Evolutionary conservation across 2,888 invertebrate genomes (phyloP).

Genomic region (Tupiocoris notatus): DNA sequence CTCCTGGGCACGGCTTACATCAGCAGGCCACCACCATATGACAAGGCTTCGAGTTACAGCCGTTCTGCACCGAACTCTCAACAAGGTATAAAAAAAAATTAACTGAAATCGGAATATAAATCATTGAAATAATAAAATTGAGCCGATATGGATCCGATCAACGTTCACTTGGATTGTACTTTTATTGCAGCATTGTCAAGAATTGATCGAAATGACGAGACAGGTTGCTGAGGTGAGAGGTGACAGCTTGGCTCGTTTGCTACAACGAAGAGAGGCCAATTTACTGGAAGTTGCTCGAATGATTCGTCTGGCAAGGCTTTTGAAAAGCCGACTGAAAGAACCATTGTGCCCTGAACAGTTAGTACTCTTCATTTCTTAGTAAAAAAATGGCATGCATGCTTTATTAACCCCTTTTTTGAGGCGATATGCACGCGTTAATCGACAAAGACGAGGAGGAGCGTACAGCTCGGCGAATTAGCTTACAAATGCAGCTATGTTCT

Average conservation of each 20-base stretch:
- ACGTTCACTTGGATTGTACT: background rate
- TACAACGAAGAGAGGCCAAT: slow-evolving; percentile 63
- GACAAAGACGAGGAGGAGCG: too few species aligned
- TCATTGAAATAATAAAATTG: too few species aligned
- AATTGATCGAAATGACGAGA: slow-evolving; percentile 62
- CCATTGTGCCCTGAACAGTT: slow-evolving; percentile 55
- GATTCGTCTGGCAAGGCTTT: slow-evolving; percentile 66
- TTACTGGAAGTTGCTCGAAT: slow-evolving; percentile 70
- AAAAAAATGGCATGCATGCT: too few species aligned
- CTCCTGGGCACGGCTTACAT: slow-evolving; percentile 68
- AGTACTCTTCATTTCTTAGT: slow-evolving; percentile 15
- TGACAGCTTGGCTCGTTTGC: slow-evolving; percentile 60
- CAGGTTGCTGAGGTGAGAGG: slow-evolving; percentile 58
- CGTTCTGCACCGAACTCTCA: slow-evolving; percentile 68
- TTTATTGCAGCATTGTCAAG: slow-evolving; percentile 59
- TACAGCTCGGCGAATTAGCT: too few species aligned
- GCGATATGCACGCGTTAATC: too few species aligned
- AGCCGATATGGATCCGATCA: background rate
- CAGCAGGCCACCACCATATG: slow-evolving; percentile 72
- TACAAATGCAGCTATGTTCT: too few species aligned
- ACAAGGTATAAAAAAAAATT: too few species aligned
- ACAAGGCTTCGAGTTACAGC: slow-evolving; percentile 72
- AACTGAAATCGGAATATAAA: too few species aligned
- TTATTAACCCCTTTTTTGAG: too few species aligned
- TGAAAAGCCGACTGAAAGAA: slow-evolving; percentile 66